Percentiles rank a stretch among this genome's conserved stretches.
phyloP scores from a whole-genome alignment of 2,888 invertebrate genomes.

The Amblyjoppa fuscipennis region DNA sequence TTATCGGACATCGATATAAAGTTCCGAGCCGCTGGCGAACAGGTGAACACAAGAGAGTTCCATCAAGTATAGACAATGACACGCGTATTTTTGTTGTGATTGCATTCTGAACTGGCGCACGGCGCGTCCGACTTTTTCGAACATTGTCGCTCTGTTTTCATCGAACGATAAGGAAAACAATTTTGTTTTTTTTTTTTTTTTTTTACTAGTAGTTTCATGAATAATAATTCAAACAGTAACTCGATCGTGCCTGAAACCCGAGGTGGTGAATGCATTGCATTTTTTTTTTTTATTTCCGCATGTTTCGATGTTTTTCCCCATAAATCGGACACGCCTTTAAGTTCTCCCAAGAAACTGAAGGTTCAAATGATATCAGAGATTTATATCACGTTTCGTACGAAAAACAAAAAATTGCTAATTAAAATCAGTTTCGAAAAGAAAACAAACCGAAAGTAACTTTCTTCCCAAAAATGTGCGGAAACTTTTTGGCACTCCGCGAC shows the following conservation, averaged over 20 bases:
- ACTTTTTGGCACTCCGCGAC: background rate
- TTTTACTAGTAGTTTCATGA: too few relatives aligned
- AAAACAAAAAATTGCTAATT: background rate
- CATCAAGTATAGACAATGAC: slow-evolving; percentile 30
- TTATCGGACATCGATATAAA: slow-evolving; percentile 39
- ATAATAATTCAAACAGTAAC: too few relatives aligned
- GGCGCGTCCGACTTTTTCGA: background rate
- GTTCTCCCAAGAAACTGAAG: too few relatives aligned
- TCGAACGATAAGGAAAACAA: background rate
- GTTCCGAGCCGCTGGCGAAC: slow-evolving; percentile 20
- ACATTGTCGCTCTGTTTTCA: background rate
- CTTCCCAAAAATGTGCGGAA: background rate
- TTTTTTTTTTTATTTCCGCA: too few relatives aligned
- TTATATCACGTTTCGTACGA: too few relatives aligned
- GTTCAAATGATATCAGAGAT: too few relatives aligned
- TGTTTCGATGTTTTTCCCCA: too few relatives aligned
- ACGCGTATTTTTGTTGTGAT: slow-evolving; percentile 14
- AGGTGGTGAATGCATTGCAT: too few relatives aligned
- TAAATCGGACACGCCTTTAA: too few relatives aligned
- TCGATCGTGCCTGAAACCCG: too few relatives aligned
- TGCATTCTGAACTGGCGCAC: slow-evolving; percentile 22
- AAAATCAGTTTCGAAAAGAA: background rate
- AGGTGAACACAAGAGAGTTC: slow-evolving; percentile 43
- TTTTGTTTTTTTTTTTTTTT: background rate
- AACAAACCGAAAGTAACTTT: background rate